Percentiles rank a stretch among this genome's conserved stretches.
Conservation (phyloP, 2,888 invertebrate genomes). For the Cheiracanthium punctorium region DNA sequence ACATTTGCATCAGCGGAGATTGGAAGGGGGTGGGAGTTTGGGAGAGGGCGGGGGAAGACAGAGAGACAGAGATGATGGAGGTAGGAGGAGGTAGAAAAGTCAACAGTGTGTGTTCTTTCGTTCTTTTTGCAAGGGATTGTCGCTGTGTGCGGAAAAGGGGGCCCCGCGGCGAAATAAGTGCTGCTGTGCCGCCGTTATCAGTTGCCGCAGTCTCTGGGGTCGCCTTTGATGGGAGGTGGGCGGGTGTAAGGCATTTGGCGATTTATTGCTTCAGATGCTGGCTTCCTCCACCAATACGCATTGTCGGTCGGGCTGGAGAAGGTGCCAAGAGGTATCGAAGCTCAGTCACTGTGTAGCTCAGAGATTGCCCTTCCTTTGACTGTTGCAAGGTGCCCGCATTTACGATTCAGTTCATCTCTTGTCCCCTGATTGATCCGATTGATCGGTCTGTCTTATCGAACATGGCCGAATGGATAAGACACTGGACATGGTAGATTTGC, state of each 20-base stretch:
- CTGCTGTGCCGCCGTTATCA: conserved; percentile 39
- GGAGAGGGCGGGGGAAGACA: not conserved
- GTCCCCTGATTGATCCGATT: no score
- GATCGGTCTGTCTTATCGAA: no score
- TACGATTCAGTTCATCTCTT: no score
- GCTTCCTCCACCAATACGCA: no score
- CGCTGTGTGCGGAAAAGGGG: conserved; percentile 27
- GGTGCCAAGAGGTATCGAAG: no score
- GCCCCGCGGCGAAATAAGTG: conserved; percentile 58
- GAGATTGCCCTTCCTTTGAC: no score
- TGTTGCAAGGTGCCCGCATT: no score
- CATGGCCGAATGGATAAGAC: no score
- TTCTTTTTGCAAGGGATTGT: conserved; percentile 37
- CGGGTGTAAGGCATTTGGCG: not conserved
- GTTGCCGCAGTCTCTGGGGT: conserved; percentile 60
- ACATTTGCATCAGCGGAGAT: conserved; percentile 57
- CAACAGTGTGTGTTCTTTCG: conserved; percentile 54
- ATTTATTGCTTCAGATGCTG: not conserved
- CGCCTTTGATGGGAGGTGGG: conserved; percentile 40
- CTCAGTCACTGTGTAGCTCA: no score
- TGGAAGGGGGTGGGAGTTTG: conserved; percentile 23
- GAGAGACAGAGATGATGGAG: conserved; percentile 16
- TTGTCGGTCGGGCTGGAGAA: no score
- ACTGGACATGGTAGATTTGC: no score
- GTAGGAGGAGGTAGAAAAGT: conserved; percentile 5